Percentiles rank a stretch among this genome's conserved stretches.
These are phyloP conservation scores for Argentina silus DNA, from an alignment of 2,797 vertebrate species.

Conservation along the genomic window DNA sequence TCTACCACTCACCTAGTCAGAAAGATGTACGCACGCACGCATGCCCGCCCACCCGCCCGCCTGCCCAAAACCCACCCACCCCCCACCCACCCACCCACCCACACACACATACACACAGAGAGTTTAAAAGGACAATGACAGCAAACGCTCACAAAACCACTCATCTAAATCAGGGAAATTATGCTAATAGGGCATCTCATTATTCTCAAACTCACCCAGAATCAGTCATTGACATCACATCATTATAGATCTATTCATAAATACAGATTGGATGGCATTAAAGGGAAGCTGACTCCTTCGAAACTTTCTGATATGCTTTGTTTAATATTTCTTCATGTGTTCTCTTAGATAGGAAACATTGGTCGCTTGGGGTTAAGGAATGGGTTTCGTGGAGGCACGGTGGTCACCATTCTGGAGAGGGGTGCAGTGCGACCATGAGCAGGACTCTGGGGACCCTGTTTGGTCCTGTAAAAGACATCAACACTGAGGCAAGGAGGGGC, in stretches of 20 bases:
- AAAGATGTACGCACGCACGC: slow-evolving; percentile 34
- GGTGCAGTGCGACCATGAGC: slow-evolving; percentile 54
- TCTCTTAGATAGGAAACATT: slow-evolving; percentile 35
- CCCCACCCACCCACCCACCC: slow-evolving; percentile 15
- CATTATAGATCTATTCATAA: slow-evolving; percentile 75
- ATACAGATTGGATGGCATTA: slow-evolving; percentile 75
- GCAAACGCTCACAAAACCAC: slow-evolving; percentile 73
- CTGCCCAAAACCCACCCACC: slow-evolving; percentile 21
- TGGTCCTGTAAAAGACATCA: slow-evolving; percentile 54
- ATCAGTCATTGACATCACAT: slow-evolving; percentile 77
- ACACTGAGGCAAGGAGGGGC: background rate
- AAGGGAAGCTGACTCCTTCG: slow-evolving; percentile 62
- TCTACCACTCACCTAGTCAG: slow-evolving; percentile 33
- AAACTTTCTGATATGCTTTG: slow-evolving; percentile 65
- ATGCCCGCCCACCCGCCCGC: slow-evolving; percentile 12
- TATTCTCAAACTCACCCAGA: slow-evolving; percentile 73
- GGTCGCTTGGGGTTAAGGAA: slow-evolving; percentile 64
- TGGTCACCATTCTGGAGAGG: slow-evolving; percentile 73
- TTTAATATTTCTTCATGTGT: slow-evolving; percentile 38
- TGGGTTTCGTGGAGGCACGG: slow-evolving; percentile 67
- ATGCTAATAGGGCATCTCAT: slow-evolving; percentile 79
- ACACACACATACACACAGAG: slow-evolving; percentile 18
- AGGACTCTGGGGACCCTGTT: slow-evolving; percentile 23
- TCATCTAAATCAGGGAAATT: slow-evolving; percentile 84
- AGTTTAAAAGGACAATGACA: slow-evolving; percentile 61